Base-by-base conservation (phyloP, 53 echinoderm and acorn worm genomes). In the Pentamera pediparva region DNA sequence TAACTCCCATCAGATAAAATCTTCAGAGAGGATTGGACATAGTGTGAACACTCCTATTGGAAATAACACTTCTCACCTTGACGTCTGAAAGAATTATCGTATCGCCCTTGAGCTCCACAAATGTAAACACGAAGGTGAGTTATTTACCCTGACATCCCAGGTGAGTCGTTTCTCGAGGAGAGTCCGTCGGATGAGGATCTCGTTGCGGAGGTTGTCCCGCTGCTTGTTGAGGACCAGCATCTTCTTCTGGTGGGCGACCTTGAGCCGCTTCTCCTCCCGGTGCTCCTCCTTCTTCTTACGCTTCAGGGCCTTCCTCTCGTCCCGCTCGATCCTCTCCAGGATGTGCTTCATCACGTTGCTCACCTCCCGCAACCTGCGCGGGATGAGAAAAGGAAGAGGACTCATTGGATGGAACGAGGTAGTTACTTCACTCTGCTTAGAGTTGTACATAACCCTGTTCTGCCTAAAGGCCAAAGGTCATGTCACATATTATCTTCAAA, bases 301-400 rank as follows among this genome's bases (percentile, higher is more conserved):
- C 64, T 98, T 98, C 39, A 83, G 67, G 61, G 50, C 67, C 50
- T 91, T 86, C 13, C 75, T 77, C 71, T 98, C 98, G 55, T 88
- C 89, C 64, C 75, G 77, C 56, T 98, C 98, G 32, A 98, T 62
- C 30, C 80, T 86, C 48, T 98, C 98, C 57, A 98, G 86, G 84
- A 98, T 80, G 18, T 20, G 26, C 69, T 89, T 98, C 86, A 98
- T 92, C 64, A 98, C 72, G 29, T 78, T 76, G 58, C 83, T 85
- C 51, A 88, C 82, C 20, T 74, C 78, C 31, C 75, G 61, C 77
- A 83, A 83, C 73, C 98, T 96, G 9, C 0, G 11, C 2, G 8
- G 37, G 12, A 13, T 12, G 15, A 43, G 2, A 5, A 30, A 0
- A 15, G n/a, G n/a, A n/a, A n/a, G n/a, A n/a, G n/a, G n/a, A n/a